Conservation (phyloP, 2,113 vertebrate species). For the Sphaerodactylus townsendi region DNA sequence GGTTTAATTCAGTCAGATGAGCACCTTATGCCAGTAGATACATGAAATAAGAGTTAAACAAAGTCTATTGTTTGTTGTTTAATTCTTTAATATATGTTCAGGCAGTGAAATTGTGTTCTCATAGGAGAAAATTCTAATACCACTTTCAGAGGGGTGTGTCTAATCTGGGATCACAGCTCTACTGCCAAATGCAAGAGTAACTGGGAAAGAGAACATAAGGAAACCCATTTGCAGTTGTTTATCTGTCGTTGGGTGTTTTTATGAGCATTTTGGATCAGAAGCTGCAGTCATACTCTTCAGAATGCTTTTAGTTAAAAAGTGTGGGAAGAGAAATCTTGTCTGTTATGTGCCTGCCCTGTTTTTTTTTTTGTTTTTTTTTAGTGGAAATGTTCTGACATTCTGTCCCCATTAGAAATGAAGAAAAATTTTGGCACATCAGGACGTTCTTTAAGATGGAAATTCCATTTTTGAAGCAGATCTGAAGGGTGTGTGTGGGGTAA, state of each 20-base stretch:
- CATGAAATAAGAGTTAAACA: background rate
- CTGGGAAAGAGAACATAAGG: background rate
- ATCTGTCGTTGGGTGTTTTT: conserved; percentile 4
- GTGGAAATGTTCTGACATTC: conserved; percentile 32
- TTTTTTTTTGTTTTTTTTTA: conserved; percentile 2
- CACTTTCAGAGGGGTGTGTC: background rate
- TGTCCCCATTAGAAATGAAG: conserved; percentile 28
- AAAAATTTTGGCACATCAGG: conserved; percentile 12
- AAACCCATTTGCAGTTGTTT: conserved; percentile 17
- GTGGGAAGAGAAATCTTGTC: conserved; percentile 1
- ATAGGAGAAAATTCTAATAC: background rate
- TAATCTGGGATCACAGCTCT: background rate
- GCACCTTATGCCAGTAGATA: background rate
- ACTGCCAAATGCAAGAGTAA: background rate
- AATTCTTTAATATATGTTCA: background rate
- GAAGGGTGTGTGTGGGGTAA: background rate
- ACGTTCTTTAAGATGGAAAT: conserved; percentile 24
- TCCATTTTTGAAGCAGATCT: conserved; percentile 31
- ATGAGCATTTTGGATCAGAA: conserved; percentile 12
- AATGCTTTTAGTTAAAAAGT: conserved; percentile 9
- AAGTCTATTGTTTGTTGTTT: background rate
- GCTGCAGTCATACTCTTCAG: background rate
- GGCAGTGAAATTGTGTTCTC: background rate
- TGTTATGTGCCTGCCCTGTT: conserved; percentile 2
- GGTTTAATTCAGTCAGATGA: background rate